These are phyloP conservation scores for Rhabdornis inornatus DNA, from an alignment of 2,113 vertebrate species.

Conservation along the genomic window DNA sequence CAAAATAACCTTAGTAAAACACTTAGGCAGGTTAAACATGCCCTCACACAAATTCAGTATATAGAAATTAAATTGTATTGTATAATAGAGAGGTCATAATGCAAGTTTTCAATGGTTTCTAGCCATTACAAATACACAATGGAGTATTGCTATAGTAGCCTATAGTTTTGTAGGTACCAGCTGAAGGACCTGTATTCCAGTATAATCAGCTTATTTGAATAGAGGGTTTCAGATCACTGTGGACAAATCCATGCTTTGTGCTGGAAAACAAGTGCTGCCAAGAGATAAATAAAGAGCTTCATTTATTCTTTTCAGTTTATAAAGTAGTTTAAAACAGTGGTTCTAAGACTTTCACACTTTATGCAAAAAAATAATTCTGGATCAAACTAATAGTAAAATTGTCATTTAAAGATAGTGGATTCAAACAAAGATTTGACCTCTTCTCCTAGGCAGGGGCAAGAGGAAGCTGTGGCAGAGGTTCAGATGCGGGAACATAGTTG, in stretches of 20 bases:
- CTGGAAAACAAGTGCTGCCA: neutral
- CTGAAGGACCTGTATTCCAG: neutral
- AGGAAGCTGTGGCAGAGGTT: neutral
- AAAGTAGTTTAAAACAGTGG: neutral
- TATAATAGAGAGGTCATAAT: neutral
- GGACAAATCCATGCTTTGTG: neutral
- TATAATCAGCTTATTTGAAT: neutral
- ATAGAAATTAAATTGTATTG: neutral
- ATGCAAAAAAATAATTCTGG: neutral
- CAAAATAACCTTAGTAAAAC: neutral
- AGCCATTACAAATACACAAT: accelerated
- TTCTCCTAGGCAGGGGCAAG: neutral
- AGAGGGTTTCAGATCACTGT: neutral
- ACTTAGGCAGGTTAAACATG: neutral
- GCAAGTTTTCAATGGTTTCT: neutral
- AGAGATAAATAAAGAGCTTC: neutral
- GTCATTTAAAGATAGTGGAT: neutral
- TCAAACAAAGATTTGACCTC: neutral
- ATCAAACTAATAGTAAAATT: neutral
- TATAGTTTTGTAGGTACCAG: neutral
- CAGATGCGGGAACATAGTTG: neutral
- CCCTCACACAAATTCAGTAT: neutral
- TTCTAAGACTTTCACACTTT: neutral
- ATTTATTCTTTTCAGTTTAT: neutral
- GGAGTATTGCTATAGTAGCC: neutral